These are phyloP conservation scores for Eristalinus aeneus DNA, from an alignment of 2,888 invertebrate species.

Conservation along the genomic window DNA sequence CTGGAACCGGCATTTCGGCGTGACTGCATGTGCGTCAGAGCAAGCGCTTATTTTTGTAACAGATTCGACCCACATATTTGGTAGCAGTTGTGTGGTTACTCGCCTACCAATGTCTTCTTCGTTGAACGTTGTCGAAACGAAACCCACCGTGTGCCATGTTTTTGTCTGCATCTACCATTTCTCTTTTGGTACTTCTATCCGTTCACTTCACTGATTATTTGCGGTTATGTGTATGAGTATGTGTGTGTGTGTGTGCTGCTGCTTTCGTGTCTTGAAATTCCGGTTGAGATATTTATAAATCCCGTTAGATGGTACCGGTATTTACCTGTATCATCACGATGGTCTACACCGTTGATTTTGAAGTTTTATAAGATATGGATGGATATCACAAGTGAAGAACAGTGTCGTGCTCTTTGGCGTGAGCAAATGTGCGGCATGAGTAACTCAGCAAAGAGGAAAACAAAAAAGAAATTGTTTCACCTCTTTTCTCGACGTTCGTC, in stretches of 20 bases:
- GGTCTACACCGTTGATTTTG: constrained; percentile 32
- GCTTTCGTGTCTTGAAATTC: constrained; percentile 71
- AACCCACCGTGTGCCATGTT: not conserved
- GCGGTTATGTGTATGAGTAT: not conserved
- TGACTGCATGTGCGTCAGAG: not conserved
- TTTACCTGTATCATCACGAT: constrained; percentile 52
- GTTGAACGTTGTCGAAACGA: not conserved
- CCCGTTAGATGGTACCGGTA: constrained; percentile 74
- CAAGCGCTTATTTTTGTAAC: constrained; percentile 32
- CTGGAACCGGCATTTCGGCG: not conserved
- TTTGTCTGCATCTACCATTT: constrained; percentile 17
- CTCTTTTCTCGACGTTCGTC: not conserved
- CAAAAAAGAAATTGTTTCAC: constrained; percentile 18
- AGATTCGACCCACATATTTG: constrained; percentile 68
- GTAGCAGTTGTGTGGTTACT: constrained; percentile 19
- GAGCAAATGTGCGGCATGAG: constrained; percentile 48
- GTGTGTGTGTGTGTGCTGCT: constrained; percentile 8
- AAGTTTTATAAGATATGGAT: not conserved
- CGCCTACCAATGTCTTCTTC: not conserved
- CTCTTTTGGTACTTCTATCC: constrained; percentile 35
- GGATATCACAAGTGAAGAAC: not conserved
- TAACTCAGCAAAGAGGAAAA: constrained; percentile 20
- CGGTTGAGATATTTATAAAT: constrained; percentile 74
- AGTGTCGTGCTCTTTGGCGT: not conserved
- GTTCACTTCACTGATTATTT: not conserved